These are phyloP conservation scores for Forbesichthys papilliferus DNA, from an alignment of 2,113 vertebrate species.

Conservation along the genomic window DNA sequence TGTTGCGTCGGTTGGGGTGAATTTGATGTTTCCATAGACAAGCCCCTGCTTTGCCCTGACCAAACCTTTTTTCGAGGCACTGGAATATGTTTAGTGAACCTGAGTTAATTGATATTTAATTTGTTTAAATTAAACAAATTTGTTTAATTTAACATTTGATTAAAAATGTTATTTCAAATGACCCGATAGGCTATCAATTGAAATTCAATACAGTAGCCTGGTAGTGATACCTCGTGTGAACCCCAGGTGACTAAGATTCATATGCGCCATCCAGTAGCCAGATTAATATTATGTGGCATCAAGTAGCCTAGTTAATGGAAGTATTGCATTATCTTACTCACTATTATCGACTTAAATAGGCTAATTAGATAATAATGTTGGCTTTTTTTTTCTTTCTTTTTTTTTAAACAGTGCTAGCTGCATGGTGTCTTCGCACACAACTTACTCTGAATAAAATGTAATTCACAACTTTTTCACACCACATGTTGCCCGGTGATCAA, in stretches of 20 bases:
- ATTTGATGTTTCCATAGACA: slow-evolving; percentile 63
- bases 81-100: neutral
- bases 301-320: slow-evolving; percentile 33
- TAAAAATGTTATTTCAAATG: too few species aligned
- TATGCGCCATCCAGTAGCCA: slow-evolving; percentile 64
- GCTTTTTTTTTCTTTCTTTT: too few species aligned
- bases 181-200: neutral
- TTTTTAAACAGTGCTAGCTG: neutral
- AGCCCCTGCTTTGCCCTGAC: slow-evolving; percentile 2
- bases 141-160: too few species aligned
- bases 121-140: neutral
- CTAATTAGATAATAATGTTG: neutral
- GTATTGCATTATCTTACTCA: neutral
- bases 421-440: neutral
- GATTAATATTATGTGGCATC: slow-evolving; percentile 56
- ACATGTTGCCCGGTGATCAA: slow-evolving; percentile 73
- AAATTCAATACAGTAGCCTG: slow-evolving; percentile 13
- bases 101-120: neutral
- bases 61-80: slow-evolving; percentile 18
- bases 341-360: neutral
- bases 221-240: slow-evolving; percentile 46
- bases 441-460: slow-evolving; percentile 58
- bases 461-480: slow-evolving; percentile 46
- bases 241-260: slow-evolving; percentile 36
- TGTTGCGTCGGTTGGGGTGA: slow-evolving; percentile 70